These are phyloP conservation scores for Poicephalus gulielmi DNA, from an alignment of 2,113 vertebrate genomes.

Conservation along the genomic window DNA sequence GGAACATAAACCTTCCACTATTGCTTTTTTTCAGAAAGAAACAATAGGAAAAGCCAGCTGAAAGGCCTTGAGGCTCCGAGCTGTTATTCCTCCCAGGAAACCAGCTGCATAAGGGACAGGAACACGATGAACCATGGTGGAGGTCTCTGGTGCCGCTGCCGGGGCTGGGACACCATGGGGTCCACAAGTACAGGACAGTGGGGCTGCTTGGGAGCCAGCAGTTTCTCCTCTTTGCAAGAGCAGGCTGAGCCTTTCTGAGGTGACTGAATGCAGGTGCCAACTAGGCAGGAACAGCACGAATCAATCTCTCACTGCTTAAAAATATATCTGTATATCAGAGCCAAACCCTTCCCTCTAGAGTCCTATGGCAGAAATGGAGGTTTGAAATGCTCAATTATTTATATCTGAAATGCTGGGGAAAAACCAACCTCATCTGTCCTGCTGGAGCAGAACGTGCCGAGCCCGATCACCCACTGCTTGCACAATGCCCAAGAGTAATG, in stretches of 20 bases:
- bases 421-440: conserved; percentile 48
- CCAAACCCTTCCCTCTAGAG: conserved; percentile 55
- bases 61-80: background rate
- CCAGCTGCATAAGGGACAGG: background rate
- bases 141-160: background rate
- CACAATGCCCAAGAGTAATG: background rate
- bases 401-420: conserved; percentile 49
- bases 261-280: conserved; percentile 33
- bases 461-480: background rate
- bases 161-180: background rate
- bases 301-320: conserved; percentile 55
- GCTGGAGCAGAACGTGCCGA: background rate
- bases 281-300: conserved; percentile 38
- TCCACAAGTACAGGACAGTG: background rate
- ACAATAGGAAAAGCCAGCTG: conserved; percentile 27
- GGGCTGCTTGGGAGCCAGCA: background rate
- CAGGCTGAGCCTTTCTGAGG: conserved; percentile 5
- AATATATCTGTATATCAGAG: conserved; percentile 44
- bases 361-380: conserved; percentile 59
- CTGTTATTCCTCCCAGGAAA: conserved; percentile 18
- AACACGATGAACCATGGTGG: background rate
- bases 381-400: conserved; percentile 72
- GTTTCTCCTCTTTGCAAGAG: conserved; percentile 20
- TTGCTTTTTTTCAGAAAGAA: conserved; percentile 55
- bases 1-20: conserved; percentile 62